Conservation (phyloP, 2,113 vertebrate genomes). For the Ornithorhynchus anatinus region DNA sequence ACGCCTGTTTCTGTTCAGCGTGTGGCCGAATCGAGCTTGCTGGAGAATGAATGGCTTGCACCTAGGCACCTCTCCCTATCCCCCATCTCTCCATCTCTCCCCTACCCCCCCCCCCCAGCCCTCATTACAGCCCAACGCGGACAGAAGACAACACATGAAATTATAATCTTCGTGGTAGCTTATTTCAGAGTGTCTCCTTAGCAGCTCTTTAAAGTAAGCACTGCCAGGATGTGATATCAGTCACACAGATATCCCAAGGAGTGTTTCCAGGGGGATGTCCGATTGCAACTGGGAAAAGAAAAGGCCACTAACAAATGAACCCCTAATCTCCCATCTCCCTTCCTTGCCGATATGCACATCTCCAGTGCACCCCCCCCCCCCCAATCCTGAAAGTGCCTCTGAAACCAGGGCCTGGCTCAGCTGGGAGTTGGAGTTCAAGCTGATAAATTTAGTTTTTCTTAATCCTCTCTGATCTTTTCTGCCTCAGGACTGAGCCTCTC, state of each 20-base stretch:
- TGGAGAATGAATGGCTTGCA: too few relatives aligned
- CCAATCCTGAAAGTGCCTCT: neutral
- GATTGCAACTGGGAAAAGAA: constrained; percentile 2
- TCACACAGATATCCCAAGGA: neutral
- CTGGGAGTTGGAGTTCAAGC: constrained; percentile 3
- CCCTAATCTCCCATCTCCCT: neutral
- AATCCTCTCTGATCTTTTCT: constrained; percentile 21
- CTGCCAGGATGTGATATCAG: neutral
- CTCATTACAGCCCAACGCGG: too few relatives aligned
- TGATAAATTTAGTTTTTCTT: neutral
- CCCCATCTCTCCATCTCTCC: too few relatives aligned
- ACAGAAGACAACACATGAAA: constrained; percentile 7
- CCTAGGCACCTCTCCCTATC: too few relatives aligned
- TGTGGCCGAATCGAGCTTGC: too few relatives aligned
- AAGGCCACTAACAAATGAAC: neutral
- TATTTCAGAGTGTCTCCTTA: constrained; percentile 1
- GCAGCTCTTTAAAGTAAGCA: constrained; percentile 3
- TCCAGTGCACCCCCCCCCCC: neutral
- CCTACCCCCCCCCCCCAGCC: too few relatives aligned
- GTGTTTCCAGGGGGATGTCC: constrained; percentile 2
- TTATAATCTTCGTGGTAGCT: neutral
- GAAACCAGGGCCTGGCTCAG: neutral
- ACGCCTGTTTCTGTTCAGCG: too few relatives aligned
- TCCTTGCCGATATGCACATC: neutral
- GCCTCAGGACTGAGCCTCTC: neutral